A percentile compares a stretch with the other conserved stretches of the same genome.
Conservation (phyloP, 1,140 invertebrate genomes). For the Platyscapa corneri region DNA sequence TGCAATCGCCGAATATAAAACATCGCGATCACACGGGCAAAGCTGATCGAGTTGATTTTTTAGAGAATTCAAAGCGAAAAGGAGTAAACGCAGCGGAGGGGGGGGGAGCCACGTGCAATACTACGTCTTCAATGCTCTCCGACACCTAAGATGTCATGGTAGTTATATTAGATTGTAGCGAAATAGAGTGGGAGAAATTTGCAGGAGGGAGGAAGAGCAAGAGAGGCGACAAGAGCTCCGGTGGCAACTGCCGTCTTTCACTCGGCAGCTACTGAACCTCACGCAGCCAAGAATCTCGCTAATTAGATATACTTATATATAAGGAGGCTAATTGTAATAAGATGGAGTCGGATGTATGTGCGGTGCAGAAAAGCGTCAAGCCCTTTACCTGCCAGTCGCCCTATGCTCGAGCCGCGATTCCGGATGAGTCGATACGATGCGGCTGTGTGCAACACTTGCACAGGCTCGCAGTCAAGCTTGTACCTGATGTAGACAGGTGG, state of each 20-base stretch:
- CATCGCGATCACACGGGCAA: too few relatives aligned
- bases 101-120: constrained; percentile 29
- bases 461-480: background rate
- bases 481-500: background rate
- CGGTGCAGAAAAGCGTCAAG: constrained; percentile 26
- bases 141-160: constrained; percentile 17
- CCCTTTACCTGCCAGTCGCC: constrained; percentile 36
- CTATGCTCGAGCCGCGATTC: background rate
- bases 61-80: constrained; percentile 8
- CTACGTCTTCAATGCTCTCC: constrained; percentile 37
- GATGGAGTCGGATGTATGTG: constrained; percentile 66
- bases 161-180: constrained; percentile 50
- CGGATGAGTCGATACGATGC: background rate
- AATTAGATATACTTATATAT: constrained; percentile 72
- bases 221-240: constrained; percentile 58
- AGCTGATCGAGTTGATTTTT: too few relatives aligned
- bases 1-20: too few relatives aligned
- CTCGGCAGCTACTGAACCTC: constrained; percentile 62
- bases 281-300: constrained; percentile 67
- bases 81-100: constrained; percentile 49
- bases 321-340: constrained; percentile 71
- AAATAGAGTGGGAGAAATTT: constrained; percentile 22
- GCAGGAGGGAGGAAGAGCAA: constrained; percentile 13
- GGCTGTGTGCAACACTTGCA: background rate
- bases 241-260: constrained; percentile 69